Evolutionary conservation across 2,888 invertebrate genomes (phyloP).

Genomic region (Nomada ruficornis): DNA sequence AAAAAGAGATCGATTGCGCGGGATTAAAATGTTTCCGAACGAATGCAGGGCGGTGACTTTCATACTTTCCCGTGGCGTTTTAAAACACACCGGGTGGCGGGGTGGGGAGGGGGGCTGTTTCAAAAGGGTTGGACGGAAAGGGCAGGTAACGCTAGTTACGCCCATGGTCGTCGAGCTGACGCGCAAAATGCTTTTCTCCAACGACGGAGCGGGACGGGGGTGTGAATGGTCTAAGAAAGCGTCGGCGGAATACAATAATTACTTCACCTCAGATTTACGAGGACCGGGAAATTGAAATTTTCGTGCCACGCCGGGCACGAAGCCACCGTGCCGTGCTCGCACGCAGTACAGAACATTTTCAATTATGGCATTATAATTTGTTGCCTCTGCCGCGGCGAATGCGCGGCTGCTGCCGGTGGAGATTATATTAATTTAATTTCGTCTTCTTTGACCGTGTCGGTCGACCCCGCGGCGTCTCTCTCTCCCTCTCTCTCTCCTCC

Average conservation of each 20-base stretch:
- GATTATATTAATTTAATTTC: constrained; percentile 83
- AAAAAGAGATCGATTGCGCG: too few relatives aligned
- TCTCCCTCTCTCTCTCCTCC: not conserved
- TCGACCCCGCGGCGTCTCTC: constrained; percentile 51
- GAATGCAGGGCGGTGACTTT: too few relatives aligned
- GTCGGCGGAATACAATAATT: constrained; percentile 83
- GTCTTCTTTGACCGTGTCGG: constrained; percentile 78
- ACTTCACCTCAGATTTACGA: constrained; percentile 83
- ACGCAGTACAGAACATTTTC: constrained; percentile 79
- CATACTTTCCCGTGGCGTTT: constrained; percentile 9
- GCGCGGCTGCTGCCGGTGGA: constrained; percentile 67
- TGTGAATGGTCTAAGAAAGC: constrained; percentile 81
- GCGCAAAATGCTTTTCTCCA: constrained; percentile 76
- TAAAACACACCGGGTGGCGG: not conserved
- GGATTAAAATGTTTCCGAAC: too few relatives aligned
- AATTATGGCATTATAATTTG: constrained; percentile 83
- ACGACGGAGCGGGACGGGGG: constrained; percentile 48
- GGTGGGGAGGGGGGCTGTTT: not conserved
- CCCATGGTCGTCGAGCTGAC: constrained; percentile 80
- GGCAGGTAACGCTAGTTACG: constrained; percentile 72
- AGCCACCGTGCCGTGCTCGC: constrained; percentile 57
- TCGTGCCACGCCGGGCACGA: constrained; percentile 76
- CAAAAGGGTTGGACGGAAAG: constrained; percentile 67
- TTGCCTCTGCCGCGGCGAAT: constrained; percentile 74
- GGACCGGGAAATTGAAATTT: constrained; percentile 83